A percentile compares a stretch with the other conserved stretches of the same genome.
These are phyloP conservation scores for Naja naja DNA, from an alignment of 2,113 vertebrate genomes.

Conservation along the genomic window DNA sequence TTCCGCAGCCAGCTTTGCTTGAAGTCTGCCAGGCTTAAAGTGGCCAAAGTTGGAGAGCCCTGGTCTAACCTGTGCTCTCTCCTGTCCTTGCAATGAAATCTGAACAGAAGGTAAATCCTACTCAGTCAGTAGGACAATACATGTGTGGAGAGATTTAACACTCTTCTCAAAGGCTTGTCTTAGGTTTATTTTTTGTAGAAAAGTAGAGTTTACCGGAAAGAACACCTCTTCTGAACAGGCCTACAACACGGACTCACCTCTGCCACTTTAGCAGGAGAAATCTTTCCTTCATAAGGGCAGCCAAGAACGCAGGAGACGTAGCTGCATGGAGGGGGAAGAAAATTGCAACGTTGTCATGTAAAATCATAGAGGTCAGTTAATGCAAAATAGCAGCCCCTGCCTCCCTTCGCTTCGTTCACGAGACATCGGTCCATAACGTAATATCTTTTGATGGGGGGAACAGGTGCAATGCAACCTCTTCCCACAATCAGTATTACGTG, in stretches of 20 bases:
- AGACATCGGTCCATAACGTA: not conserved
- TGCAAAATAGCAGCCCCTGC: not conserved
- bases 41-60: no score
- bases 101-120: not conserved
- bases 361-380: not conserved
- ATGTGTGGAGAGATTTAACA: not conserved
- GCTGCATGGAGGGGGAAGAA: constrained; percentile 62
- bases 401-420: not conserved
- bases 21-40: no score
- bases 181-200: not conserved
- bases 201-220: not conserved
- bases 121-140: not conserved
- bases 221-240: not conserved
- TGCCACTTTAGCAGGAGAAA: constrained; percentile 88
- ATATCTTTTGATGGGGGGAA: no score
- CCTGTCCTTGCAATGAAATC: not conserved
- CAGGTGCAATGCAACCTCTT: not conserved
- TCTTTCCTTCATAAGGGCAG: constrained; percentile 94
- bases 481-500: not conserved
- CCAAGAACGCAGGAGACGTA: constrained; percentile 95
- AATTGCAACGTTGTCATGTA: not conserved
- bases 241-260: constrained; percentile 72
- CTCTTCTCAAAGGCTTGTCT: not conserved
- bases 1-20: no score
- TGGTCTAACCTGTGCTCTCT: not conserved